Evolutionary conservation across 2,888 invertebrate species (phyloP), one percentile per base, ranked within the genome.

Genomic region (Oxystoma pomonae): DNA sequence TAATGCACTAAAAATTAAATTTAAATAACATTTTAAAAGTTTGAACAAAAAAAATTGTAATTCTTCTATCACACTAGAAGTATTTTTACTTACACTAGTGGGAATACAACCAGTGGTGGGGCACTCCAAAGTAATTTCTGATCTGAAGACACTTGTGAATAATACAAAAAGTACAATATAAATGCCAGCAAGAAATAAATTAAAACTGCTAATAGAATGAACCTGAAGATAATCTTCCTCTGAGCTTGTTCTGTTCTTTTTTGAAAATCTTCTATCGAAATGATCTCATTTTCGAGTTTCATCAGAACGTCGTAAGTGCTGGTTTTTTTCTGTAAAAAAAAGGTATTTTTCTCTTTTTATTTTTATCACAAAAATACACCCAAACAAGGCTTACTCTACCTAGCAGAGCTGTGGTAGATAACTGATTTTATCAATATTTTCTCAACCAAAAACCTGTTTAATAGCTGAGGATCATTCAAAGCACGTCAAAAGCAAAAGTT

Each of bases 71-170:
- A 50, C 12, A 12, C 50, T 16, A 50, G 50, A n/a, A n/a, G n/a
- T n/a, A n/a, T n/a, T n/a, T n/a, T n/a, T n/a, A 75, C 94, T 90
- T 81, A 96, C 96, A 96, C 76, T 63, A 94, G 75, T 60, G 96
- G 94, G 74, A 95, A 88, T 60, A 92, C 82, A 20, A 95, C 79
- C 60, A 96, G 81, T 17, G 94, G 94, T 12, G 12, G 12, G 63
- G 89, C 86, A 16, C 90, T 87, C 77, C 92, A 92, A 67, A 92
- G 81, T 61, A 93, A 75, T 65, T 89, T 86, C 70, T 92, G 89
- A 67, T 86, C 82, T 82, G 90, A 86, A 71, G 89, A 87, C 61
- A 88, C 87, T 64, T 91, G 90, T 66, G 92, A 90, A 69, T 90
- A 92, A 71, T 89, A 89, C 35, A 35, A 35, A 81, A 92, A 90